Conservation (phyloP, 2,888 invertebrate genomes). For the Amphimallon solstitiale region DNA sequence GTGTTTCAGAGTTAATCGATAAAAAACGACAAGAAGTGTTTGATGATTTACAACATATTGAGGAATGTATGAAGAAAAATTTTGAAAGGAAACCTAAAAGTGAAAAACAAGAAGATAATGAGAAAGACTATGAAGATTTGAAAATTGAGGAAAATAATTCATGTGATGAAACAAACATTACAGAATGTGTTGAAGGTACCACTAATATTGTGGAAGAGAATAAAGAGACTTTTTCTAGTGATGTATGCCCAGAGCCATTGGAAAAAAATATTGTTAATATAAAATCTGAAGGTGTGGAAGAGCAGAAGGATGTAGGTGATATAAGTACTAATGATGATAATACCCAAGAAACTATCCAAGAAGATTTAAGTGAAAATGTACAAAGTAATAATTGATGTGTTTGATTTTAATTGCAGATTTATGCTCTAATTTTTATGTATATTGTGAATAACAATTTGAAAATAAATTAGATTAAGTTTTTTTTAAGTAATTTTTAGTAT, state of each 20-base stretch:
- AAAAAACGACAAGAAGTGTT: constrained; percentile 72
- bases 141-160: constrained; percentile 6
- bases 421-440: constrained; percentile 31
- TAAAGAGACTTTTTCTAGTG: background rate
- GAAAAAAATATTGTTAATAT: constrained; percentile 2
- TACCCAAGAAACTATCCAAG: background rate
- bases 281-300: constrained; percentile 5
- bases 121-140: constrained; percentile 14
- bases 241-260: background rate
- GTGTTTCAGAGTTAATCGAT: constrained; percentile 69
- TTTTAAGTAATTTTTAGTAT: constrained; percentile 20
- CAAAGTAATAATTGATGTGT: constrained; percentile 10
- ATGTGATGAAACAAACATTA: constrained; percentile 12
- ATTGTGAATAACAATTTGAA: constrained; percentile 28
- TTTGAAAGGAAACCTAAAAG: constrained; percentile 55
- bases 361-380: constrained; percentile 2
- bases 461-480: constrained; percentile 21
- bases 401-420: background rate
- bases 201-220: constrained; percentile 3
- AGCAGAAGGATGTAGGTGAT: background rate
- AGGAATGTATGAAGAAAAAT: constrained; percentile 64
- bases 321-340: background rate
- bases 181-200: background rate
- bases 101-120: constrained; percentile 47
- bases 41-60: constrained; percentile 73